Base-by-base conservation (phyloP, 2,888 invertebrate genomes). In the Drosophila pseudotakahashii region DNA sequence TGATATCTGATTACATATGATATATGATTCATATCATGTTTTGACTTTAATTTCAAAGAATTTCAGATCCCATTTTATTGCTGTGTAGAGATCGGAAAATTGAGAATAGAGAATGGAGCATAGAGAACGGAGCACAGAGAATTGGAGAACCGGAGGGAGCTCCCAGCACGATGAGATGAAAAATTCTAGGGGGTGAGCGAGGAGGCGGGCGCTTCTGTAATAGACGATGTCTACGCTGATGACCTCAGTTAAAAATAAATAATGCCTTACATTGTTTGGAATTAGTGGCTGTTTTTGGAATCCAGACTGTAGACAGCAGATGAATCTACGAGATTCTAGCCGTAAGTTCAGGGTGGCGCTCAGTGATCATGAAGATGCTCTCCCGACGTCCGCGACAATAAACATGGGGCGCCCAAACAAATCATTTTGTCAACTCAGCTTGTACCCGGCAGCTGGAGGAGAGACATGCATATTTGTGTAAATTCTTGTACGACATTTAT, bases 211-310 rank as follows among this genome's bases (percentile, higher is more conserved):
- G 39, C 32, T 41, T 60, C 13, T 76, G 78, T 86, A 86, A 86
- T 80, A 73, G 72, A 59, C 78, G 58, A 58, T 68, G 71, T 63
- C 62, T 74, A 53, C 77, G 88, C 58, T 77, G 89, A 87, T 84
- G 84, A 85, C 84, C 84, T 85, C 89, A 85, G 88, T 88, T 85
- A 89, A 82, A 85, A 85, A 89, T 84, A 84, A 89, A 83, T 88
- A 87, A 88, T 87, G 86, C 88, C 78, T 87, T 87, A 89, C 88
- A 89, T 77, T 84, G 74, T 87, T 81, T 77, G 79, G 73, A 89
- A 88, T 88, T 88, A 88, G 88, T 88, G 70, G 81, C 81, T 79
- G 89, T 72, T 80, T 83, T 83, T 78, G 60, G 70, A 54, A 32
- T 51, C 75, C 68, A 70, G 78, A 73, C 78, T 66, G 63, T 61